Base-by-base conservation (phyloP, 2,113 vertebrate species). In the Lichenostomus cassidix region DNA sequence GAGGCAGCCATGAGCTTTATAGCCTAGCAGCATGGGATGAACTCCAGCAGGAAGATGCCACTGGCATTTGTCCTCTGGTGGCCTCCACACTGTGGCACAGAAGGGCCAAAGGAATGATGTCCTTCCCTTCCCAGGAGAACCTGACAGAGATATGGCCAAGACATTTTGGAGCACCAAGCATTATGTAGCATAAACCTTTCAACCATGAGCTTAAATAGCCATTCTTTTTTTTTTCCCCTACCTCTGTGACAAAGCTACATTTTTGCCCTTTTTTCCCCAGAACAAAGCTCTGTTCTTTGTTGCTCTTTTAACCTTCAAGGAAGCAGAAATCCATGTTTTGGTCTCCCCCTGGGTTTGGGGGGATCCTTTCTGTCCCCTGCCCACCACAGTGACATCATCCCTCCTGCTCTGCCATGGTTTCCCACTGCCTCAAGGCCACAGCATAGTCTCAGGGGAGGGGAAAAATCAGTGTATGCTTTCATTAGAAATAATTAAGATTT, bases 71-170 rank as follows among this genome's bases (percentile, higher is more conserved):
- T 41, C 63, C 67, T 31, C 60, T 15, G n/a, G 62, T 53, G 1
- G 0, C 67, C 42, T 53, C 67, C 37, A 23, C 39, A 7, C 4
- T 35, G 64, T 3, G 4, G 23, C 33, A 65, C 31, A 33, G 50
- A 50, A 65, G 11, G 29, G 41, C 29, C 25, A 39, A 42, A 80
- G 79, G 46, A 64, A 41, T 2, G 1, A 28, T 3, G 11, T n/a
- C 33, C 59, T 69, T 41, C 49, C 37, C 46, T 62, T 73, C 60
- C 35, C 44, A 44, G 55, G 53, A 64, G 28, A 73, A 13, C 16
- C 5, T 1, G 35, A 23, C 1, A 9, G 25, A 52, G 25, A 27
- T 9, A 55, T 1, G 2, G 37, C 42, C 1, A 3, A 68, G 71
- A 76, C 2, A 8, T 50, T 33, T 49, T 24, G 55, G 19, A 83